Evolutionary conservation across 1,140 invertebrate genomes (phyloP), one percentile per base, ranked within the genome.

Genomic region (Caerostris extrusa): DNA sequence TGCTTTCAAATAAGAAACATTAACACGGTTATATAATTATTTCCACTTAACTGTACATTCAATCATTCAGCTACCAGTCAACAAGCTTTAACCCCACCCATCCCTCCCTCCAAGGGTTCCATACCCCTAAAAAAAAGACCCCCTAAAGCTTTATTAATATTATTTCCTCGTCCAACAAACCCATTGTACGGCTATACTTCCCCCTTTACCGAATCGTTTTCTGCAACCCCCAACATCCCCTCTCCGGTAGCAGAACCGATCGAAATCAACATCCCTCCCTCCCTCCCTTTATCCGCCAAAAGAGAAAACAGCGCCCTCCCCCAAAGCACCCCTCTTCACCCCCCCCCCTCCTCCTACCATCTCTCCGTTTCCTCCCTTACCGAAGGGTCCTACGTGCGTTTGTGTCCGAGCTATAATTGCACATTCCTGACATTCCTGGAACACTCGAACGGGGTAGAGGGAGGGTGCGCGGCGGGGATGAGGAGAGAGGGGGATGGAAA

Each of bases 371-470:
- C 61, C 61, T n/a, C 61, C 61, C 61, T 14, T 50, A 69, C 34
- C 34, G 34, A 1, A 34, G 34, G 34, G 34, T 34, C 81, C 56
- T 69, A 58, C 69, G 89, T 90, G 60, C 64, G 91, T 87, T 57
- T 86, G 91, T 93, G 92, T 93, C 92, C 92, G 86, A 93, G 64
- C 92, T 81, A 82, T 93, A 93, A 93, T 93, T 93, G 92, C 92
- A 93, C 92, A 93, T 93, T 93, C 92, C 92, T 64, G 50, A 60
- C 60, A 93, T 93, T 93, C 92, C 92, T 88, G 81, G 56, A 53
- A 19, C 55, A 58, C 92, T 88, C 82, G 56, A 53, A 19, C 55
- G 69, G 12, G 69, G 67, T 19, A 61, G 91, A 86, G n/a, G 55
- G 77, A n/a, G 34, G 69, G 34, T 19, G 34, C 12, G 7, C 61